phyloP scores from a whole-genome alignment of 1,140 invertebrate species.

The Campoletis sonorensis region DNA sequence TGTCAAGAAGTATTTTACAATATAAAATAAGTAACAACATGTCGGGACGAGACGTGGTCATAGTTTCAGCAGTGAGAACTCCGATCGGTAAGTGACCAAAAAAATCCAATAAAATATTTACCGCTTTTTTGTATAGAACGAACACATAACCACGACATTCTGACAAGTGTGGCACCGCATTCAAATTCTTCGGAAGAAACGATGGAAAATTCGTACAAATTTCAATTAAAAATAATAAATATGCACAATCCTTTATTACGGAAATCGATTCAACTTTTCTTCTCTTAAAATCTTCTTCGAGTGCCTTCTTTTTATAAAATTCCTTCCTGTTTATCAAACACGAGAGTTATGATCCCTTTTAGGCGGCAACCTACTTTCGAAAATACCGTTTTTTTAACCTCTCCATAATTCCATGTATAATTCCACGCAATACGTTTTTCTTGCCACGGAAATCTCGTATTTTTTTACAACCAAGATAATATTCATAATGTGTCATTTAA shows the following conservation, averaged over 20 bases:
- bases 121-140: conserved; percentile 11
- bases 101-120: not conserved
- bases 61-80: conserved; percentile 82
- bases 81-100: conserved; percentile 79
- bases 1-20: conserved; percentile 6
- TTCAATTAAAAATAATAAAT: too few relatives aligned
- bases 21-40: conserved; percentile 55
- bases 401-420: not conserved
- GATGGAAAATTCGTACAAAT: too few relatives aligned
- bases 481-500: too few relatives aligned
- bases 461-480: too few relatives aligned
- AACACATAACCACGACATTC: conserved; percentile 3
- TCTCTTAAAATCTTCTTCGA: not conserved
- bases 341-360: not conserved
- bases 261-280: too few relatives aligned
- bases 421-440: too few relatives aligned
- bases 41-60: conserved; percentile 76
- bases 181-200: too few relatives aligned
- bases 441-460: too few relatives aligned
- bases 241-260: too few relatives aligned
- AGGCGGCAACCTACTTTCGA: conserved; percentile 48
- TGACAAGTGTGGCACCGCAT: conserved; percentile 28
- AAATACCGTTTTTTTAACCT: conserved; percentile 48
- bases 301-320: not conserved
- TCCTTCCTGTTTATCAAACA: not conserved